A percentile compares a stretch with the other conserved stretches of the same genome.
These are phyloP conservation scores for Chrysotoxum bicinctum DNA, from an alignment of 2,888 invertebrate species.

Conservation along the genomic window DNA sequence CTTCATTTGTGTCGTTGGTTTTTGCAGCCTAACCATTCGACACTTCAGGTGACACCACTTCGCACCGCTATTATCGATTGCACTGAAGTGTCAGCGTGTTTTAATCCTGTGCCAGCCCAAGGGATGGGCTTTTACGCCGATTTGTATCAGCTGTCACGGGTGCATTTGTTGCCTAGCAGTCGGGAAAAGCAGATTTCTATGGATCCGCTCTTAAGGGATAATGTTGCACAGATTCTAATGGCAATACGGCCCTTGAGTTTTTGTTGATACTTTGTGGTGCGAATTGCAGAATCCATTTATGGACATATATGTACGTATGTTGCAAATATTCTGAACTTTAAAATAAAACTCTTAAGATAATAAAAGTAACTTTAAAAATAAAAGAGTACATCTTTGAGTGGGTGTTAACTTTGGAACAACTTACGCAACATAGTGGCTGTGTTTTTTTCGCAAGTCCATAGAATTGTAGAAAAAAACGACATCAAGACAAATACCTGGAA, in stretches of 20 bases:
- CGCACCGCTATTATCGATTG: slow-evolving; percentile 87
- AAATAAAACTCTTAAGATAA: no score
- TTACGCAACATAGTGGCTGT: no score
- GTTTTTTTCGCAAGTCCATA: no score
- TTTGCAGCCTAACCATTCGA: slow-evolving; percentile 79
- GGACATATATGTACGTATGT: neutral
- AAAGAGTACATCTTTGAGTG: no score
- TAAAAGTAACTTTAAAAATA: no score
- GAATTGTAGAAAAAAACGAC: no score
- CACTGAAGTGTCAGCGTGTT: slow-evolving; percentile 89
- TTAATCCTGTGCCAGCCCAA: slow-evolving; percentile 82
- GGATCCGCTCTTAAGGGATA: slow-evolving; percentile 80
- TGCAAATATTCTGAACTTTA: neutral
- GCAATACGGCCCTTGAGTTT: slow-evolving; percentile 81
- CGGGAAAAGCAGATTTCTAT: slow-evolving; percentile 78
- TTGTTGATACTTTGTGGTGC: slow-evolving; percentile 75
- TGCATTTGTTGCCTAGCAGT: slow-evolving; percentile 82
- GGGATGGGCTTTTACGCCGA: slow-evolving; percentile 86
- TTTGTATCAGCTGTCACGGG: slow-evolving; percentile 86
- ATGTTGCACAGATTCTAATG: slow-evolving; percentile 79
- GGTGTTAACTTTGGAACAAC: no score
- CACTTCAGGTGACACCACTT: slow-evolving; percentile 86
- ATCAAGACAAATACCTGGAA: no score
- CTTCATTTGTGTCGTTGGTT: neutral
- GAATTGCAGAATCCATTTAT: neutral